A percentile compares a stretch with the other conserved stretches of the same genome.
Conservation (phyloP, 2,888 invertebrate species). For the Clivina fossor region DNA sequence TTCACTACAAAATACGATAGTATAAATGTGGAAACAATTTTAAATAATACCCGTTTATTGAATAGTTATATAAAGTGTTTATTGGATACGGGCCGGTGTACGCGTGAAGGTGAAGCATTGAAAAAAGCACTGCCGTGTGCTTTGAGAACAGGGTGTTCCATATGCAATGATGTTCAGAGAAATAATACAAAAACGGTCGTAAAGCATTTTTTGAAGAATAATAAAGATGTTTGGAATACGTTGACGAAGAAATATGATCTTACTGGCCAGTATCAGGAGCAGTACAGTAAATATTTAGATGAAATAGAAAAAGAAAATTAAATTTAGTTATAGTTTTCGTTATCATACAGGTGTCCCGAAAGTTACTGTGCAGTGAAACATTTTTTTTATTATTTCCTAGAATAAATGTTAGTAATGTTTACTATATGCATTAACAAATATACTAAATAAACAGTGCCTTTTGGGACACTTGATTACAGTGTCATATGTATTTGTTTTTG, state of each 20-base stretch:
- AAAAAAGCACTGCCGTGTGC: conserved; percentile 48
- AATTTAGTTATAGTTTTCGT: too few relatives aligned
- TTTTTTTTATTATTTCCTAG: too few relatives aligned
- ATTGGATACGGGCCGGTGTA: conserved; percentile 51
- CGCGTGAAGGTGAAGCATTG: conserved; percentile 52
- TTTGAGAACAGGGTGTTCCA: conserved; percentile 50
- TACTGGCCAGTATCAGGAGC: conserved; percentile 43
- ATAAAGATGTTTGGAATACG: conserved; percentile 48
- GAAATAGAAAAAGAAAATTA: too few relatives aligned
- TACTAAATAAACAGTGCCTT: too few relatives aligned
- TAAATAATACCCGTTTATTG: conserved; percentile 52
- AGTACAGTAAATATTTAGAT: conserved; percentile 45
- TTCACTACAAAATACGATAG: conserved; percentile 55
- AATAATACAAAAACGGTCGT: conserved; percentile 48
- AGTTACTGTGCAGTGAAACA: too few relatives aligned
- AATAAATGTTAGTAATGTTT: too few relatives aligned
- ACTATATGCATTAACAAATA: too few relatives aligned
- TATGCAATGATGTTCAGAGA: conserved; percentile 51
- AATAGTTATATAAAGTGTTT: conserved; percentile 55
- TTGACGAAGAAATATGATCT: conserved; percentile 50
- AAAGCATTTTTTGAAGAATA: conserved; percentile 51
- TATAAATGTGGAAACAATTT: conserved; percentile 53
- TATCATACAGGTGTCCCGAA: too few relatives aligned
- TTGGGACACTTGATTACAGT: too few relatives aligned
- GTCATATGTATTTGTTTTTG: too few relatives aligned